A percentile compares a stretch with the other conserved stretches of the same genome.
Evolutionary conservation across 2,113 vertebrate species (phyloP).

Genomic region (Lycaon pictus): DNA sequence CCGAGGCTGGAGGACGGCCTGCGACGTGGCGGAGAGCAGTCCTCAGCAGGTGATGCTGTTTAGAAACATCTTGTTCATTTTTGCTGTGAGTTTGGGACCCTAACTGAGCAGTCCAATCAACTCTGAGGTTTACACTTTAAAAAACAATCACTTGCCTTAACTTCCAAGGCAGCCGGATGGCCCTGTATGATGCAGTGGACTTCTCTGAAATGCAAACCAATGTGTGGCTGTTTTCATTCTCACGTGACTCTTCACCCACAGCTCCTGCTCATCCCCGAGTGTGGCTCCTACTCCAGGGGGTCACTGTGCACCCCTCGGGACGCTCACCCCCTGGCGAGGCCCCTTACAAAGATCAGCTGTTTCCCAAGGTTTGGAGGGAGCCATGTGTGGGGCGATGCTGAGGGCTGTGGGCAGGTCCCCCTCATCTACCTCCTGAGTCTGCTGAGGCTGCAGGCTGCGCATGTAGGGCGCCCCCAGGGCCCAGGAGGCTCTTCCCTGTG

Average conservation of each 20-base stretch:
- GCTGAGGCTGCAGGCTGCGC: too few species aligned
- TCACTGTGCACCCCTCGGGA: rapidly evolving
- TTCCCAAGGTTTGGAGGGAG: neutral
- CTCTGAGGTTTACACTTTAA: neutral
- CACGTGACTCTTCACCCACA: too few species aligned
- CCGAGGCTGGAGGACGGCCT: neutral
- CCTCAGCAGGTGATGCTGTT: neutral
- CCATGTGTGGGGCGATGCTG: rapidly evolving
- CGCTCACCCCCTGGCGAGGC: rapidly evolving
- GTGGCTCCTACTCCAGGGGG: neutral
- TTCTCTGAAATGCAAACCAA: neutral
- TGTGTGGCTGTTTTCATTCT: neutral
- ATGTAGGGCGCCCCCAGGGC: rapidly evolving
- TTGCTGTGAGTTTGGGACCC: neutral
- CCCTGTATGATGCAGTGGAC: neutral
- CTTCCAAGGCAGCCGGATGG: neutral
- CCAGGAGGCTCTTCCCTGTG: neutral
- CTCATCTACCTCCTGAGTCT: neutral
- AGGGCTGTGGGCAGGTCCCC: rapidly evolving
- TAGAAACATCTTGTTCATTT: neutral
- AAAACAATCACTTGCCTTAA: neutral
- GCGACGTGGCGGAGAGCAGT: neutral
- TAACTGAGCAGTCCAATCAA: neutral
- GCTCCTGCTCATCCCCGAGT: rapidly evolving
- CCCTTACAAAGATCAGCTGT: rapidly evolving